Evolutionary conservation across 2,797 vertebrate genomes (phyloP).

Genomic region (Danionella dracula): DNA sequence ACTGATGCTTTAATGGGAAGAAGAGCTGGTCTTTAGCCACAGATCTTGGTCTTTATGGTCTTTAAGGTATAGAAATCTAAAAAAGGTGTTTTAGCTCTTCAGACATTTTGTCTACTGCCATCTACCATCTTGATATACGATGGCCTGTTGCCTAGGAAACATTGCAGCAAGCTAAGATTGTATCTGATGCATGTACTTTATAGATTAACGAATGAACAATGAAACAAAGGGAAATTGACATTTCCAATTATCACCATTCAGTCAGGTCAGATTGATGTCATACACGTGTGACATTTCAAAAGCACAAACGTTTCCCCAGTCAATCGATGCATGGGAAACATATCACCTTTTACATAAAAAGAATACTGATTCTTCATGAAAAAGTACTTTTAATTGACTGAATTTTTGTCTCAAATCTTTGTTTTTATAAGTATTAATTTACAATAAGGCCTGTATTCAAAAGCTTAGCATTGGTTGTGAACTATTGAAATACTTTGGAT

Average conservation of each 20-base stretch:
- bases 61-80: too few species aligned
- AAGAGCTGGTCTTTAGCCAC: too few species aligned
- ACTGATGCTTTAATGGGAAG: too few species aligned
- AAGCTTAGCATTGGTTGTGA: background rate
- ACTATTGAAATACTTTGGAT: background rate
- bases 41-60: too few species aligned
- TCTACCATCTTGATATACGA: conserved; percentile 14
- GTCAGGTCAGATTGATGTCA: background rate
- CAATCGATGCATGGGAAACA: background rate
- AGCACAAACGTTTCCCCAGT: background rate
- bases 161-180: conserved; percentile 25
- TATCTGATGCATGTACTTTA: conserved; percentile 17
- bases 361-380: too few species aligned
- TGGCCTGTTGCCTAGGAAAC: conserved; percentile 49
- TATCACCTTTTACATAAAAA: background rate
- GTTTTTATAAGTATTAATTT: background rate
- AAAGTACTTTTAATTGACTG: too few species aligned
- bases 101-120: background rate
- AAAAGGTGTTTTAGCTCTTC: too few species aligned
- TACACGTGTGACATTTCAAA: background rate
- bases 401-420: background rate
- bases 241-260: conserved; percentile 6
- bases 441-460: background rate
- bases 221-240: background rate
- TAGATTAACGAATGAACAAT: background rate